Evolutionary conservation across 2,888 invertebrate species (phyloP).

Genomic region (Onchidella celtica): DNA sequence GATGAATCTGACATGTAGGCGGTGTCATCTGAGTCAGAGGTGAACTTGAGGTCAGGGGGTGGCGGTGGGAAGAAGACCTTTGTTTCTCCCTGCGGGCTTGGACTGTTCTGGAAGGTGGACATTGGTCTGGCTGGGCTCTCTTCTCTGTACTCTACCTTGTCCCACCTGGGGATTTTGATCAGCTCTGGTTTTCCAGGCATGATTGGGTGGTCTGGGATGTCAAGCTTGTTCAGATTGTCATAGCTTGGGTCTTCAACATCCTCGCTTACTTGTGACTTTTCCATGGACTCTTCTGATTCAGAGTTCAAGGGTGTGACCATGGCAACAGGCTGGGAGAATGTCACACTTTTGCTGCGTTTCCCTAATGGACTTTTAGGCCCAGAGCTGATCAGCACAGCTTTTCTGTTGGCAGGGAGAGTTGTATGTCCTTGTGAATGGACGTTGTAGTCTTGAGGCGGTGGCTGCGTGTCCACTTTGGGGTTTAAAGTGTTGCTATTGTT

Average conservation of each 20-base stretch:
- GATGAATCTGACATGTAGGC: slow-evolving; percentile 16
- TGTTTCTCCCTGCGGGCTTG: slow-evolving; percentile 33
- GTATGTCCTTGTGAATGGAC: slow-evolving; percentile 48
- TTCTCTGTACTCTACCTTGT: slow-evolving; percentile 39
- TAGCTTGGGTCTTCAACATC: slow-evolving; percentile 51
- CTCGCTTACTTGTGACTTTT: slow-evolving; percentile 43
- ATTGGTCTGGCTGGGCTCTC: slow-evolving; percentile 43
- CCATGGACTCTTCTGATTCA: slow-evolving; percentile 70
- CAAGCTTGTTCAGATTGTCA: slow-evolving; percentile 52
- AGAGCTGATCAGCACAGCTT: slow-evolving; percentile 47
- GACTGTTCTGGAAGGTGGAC: slow-evolving; percentile 52
- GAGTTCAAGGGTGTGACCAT: slow-evolving; percentile 74
- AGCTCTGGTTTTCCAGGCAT: slow-evolving; percentile 30
- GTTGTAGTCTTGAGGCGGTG: background rate
- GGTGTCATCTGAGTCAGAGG: slow-evolving; percentile 21
- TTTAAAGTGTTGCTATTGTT: slow-evolving; percentile 12
- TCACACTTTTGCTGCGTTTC: slow-evolving; percentile 68
- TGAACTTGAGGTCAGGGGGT: slow-evolving; percentile 6
- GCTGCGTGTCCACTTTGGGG: slow-evolving; percentile 10
- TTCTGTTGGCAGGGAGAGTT: slow-evolving; percentile 50
- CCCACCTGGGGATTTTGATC: slow-evolving; percentile 43
- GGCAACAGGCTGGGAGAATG: slow-evolving; percentile 72
- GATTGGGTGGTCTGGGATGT: slow-evolving; percentile 51
- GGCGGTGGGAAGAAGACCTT: slow-evolving; percentile 25
- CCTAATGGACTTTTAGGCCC: slow-evolving; percentile 54